These are phyloP conservation scores for Hetaerina americana DNA, from an alignment of 1,140 invertebrate species.

Conservation along the genomic window DNA sequence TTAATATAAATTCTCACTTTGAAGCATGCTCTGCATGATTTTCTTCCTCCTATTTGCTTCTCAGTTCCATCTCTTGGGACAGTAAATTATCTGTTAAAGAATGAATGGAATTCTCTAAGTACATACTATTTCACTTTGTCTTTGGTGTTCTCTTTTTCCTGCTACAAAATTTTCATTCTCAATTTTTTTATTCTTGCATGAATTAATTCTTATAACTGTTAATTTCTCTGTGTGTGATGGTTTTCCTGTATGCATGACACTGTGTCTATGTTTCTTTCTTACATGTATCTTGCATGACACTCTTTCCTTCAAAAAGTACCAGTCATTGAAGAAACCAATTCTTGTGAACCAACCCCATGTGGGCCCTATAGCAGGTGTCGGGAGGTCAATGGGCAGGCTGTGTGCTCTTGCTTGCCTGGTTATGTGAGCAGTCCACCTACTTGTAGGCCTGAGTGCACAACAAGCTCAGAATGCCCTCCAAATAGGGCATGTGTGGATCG, in stretches of 20 bases:
- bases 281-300: not conserved
- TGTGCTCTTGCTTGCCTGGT: slow-evolving; percentile 25
- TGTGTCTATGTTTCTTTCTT: not conserved
- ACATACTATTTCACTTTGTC: not conserved
- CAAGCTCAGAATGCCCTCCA: slow-evolving; percentile 19
- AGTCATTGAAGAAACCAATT: slow-evolving; percentile 30
- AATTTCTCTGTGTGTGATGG: not conserved
- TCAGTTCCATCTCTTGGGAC: not conserved
- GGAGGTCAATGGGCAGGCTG: slow-evolving; percentile 21
- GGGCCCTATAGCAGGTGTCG: slow-evolving; percentile 26
- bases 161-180: not conserved
- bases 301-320: not conserved
- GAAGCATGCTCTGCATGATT: too few relatives aligned
- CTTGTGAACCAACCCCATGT: slow-evolving; percentile 53
- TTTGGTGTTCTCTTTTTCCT: not conserved
- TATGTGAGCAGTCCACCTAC: slow-evolving; percentile 25
- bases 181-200: too few relatives aligned
- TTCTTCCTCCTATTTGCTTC: not conserved
- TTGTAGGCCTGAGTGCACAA: slow-evolving; percentile 25
- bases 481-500: slow-evolving; percentile 22
- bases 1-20: not conserved
- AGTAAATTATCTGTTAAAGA: not conserved
- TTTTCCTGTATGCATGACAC: not conserved
- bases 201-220: not conserved
- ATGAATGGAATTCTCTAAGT: not conserved